Conservation (phyloP, 2,888 invertebrate genomes). For the Trichacis sp. region DNA sequence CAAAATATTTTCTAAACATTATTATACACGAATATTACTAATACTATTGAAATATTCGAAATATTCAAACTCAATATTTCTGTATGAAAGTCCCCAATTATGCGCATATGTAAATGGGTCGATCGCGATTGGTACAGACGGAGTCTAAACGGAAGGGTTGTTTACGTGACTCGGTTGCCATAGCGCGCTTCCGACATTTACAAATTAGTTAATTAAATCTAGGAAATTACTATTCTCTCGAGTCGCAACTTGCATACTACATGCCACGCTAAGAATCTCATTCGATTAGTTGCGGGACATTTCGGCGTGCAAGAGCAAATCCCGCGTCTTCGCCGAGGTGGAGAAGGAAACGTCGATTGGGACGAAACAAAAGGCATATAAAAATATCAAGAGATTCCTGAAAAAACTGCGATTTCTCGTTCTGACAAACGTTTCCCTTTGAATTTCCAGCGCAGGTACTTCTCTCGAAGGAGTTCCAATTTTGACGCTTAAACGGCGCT, state of each 20-base stretch:
- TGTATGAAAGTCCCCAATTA: too few relatives aligned
- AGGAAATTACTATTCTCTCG: slow-evolving; percentile 57
- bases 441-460: too few relatives aligned
- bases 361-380: not conserved
- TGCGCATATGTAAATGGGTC: slow-evolving; percentile 20
- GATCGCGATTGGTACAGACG: slow-evolving; percentile 37
- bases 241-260: slow-evolving; percentile 48
- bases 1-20: too few relatives aligned
- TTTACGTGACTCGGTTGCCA: slow-evolving; percentile 56
- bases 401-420: too few relatives aligned
- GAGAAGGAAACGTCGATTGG: too few relatives aligned
- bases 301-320: slow-evolving; percentile 28
- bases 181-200: slow-evolving; percentile 48
- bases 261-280: slow-evolving; percentile 49
- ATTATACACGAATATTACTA: too few relatives aligned
- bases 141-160: slow-evolving; percentile 45
- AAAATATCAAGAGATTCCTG: too few relatives aligned
- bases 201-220: slow-evolving; percentile 61
- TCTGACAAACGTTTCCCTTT: too few relatives aligned
- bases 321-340: slow-evolving; percentile 14
- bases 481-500: slow-evolving; percentile 25
- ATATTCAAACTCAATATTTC: too few relatives aligned
- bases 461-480: slow-evolving; percentile 30
- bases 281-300: slow-evolving; percentile 45
- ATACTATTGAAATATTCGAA: too few relatives aligned